Percentiles rank a stretch among this genome's conserved stretches.
Evolutionary conservation across 2,797 vertebrate species (phyloP).

Genomic region (Tragelaphus eurycerus): DNA sequence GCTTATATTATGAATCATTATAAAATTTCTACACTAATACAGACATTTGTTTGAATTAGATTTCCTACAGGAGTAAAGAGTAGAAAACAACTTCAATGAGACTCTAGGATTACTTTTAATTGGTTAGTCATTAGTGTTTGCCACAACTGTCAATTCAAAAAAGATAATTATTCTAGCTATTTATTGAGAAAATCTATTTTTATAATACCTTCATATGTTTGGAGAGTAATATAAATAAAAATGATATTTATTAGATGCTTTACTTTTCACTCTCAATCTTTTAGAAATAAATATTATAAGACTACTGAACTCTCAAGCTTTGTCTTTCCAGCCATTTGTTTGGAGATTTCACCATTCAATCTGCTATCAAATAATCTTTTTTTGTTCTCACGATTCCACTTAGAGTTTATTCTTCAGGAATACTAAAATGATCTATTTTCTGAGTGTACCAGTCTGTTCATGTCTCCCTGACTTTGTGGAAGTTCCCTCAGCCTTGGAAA

Average conservation of each 20-base stretch:
- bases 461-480: not conserved
- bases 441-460: not conserved
- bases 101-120: not conserved
- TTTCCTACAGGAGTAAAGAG: not conserved
- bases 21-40: not conserved
- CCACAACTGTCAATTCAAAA: not conserved
- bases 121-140: not conserved
- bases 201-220: not conserved
- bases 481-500: not conserved
- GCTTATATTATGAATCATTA: not conserved
- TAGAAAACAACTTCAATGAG: not conserved
- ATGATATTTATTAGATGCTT: not conserved
- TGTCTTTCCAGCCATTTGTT: not conserved
- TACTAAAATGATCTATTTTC: slow-evolving; percentile 1
- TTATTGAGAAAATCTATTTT: not conserved
- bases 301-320: not conserved
- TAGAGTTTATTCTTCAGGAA: not conserved
- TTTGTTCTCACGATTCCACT: not conserved
- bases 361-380: not conserved
- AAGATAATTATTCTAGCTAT: not conserved
- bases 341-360: not conserved
- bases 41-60: not conserved
- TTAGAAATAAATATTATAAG: not conserved
- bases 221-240: not conserved
- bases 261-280: not conserved